phyloP scores from a whole-genome alignment of 2,888 invertebrate genomes.

The Cryptus armator region DNA sequence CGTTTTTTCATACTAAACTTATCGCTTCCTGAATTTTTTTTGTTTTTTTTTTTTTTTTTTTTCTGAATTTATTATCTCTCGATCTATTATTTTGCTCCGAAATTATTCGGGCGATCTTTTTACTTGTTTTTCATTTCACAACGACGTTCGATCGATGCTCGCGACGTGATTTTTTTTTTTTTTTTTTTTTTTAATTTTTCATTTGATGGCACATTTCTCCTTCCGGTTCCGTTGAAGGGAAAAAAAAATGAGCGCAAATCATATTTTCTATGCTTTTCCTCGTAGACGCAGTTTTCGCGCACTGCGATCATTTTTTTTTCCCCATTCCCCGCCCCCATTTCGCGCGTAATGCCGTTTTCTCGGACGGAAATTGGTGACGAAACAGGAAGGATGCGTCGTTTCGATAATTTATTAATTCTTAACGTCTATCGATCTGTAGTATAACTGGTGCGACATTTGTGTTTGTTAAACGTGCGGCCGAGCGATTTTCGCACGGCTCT shows the following conservation, averaged over 20 bases:
- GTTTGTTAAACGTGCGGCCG: slow-evolving; percentile 18
- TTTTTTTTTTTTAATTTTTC: background rate
- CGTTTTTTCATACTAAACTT: slow-evolving; percentile 77
- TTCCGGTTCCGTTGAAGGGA: background rate
- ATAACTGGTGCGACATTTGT: slow-evolving; percentile 3
- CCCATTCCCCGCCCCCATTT: background rate
- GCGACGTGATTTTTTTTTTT: slow-evolving; percentile 2
- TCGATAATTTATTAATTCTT: slow-evolving; percentile 13
- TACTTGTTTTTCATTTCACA: background rate
- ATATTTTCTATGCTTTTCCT: slow-evolving; percentile 55
- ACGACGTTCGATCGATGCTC: background rate
- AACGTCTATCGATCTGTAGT: background rate
- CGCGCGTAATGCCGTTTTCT: background rate
- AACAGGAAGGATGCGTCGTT: slow-evolving; percentile 2
- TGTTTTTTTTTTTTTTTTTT: slow-evolving; percentile 16
- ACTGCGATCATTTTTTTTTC: slow-evolving; percentile 27
- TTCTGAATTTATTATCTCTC: slow-evolving; percentile 13
- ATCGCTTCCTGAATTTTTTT: slow-evolving; percentile 55
- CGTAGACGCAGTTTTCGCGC: slow-evolving; percentile 32
- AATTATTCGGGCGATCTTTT: slow-evolving; percentile 13
- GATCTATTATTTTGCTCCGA: slow-evolving; percentile 1
- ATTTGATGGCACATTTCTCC: background rate
- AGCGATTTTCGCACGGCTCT: background rate
- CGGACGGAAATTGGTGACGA: background rate
- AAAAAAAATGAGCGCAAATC: slow-evolving; percentile 11